Conservation (phyloP, 1,140 invertebrate species). For the Artemia franciscana region DNA sequence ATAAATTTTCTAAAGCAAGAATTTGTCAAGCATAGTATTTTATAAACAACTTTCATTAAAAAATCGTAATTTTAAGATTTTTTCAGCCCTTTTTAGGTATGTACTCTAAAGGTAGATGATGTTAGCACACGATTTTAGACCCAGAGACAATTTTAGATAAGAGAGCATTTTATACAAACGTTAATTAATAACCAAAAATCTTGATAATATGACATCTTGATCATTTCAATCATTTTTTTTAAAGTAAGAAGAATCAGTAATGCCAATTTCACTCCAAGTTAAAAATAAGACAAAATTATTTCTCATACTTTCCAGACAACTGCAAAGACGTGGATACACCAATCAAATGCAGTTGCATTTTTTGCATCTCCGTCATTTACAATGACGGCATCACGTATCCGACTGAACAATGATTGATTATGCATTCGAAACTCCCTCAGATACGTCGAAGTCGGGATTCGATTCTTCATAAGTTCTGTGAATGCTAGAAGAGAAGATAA, state of each 20-base stretch:
- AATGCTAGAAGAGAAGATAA: slow-evolving; percentile 25
- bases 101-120: neutral
- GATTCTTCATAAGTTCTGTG: slow-evolving; percentile 30
- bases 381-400: slow-evolving; percentile 33
- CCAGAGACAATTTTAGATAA: neutral
- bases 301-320: slow-evolving; percentile 35
- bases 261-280: neutral
- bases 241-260: neutral
- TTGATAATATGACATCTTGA: no score
- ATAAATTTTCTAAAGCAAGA: no score
- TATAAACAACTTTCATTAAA: no score
- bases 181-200: neutral
- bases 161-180: neutral
- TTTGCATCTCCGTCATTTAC: slow-evolving; percentile 38
- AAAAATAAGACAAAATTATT: slow-evolving; percentile 1
- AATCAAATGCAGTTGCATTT: slow-evolving; percentile 28
- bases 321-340: slow-evolving; percentile 39
- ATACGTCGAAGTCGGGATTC: slow-evolving; percentile 32
- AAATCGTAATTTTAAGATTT: no score
- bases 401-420: slow-evolving; percentile 29
- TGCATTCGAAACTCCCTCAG: slow-evolving; percentile 29
- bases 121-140: neutral
- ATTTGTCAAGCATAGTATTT: no score
- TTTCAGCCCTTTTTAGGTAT: no score
- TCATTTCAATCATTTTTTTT: no score